Evolutionary conservation across 2,113 vertebrate genomes (phyloP).

Genomic region (Tapirus terrestris): DNA sequence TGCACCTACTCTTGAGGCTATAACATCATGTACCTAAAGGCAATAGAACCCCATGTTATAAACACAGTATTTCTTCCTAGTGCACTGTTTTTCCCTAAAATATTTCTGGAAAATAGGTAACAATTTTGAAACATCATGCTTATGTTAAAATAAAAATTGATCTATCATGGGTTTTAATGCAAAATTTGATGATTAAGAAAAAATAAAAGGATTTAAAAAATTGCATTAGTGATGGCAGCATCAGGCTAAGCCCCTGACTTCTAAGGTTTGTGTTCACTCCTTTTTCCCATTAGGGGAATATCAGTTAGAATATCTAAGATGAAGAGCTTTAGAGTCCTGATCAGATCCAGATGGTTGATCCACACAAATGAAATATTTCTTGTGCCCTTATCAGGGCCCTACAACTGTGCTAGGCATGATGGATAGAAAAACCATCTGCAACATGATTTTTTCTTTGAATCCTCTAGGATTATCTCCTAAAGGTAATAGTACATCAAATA

Average conservation of each 20-base stretch:
- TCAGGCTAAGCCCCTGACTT: not conserved
- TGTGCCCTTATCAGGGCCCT: not conserved
- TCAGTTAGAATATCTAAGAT: not conserved
- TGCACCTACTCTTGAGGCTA: not conserved
- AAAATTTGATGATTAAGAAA: slow-evolving; percentile 17
- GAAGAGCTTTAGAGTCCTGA: not conserved
- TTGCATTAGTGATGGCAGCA: not conserved
- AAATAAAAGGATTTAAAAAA: not conserved
- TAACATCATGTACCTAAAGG: not conserved
- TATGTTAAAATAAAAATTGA: not conserved
- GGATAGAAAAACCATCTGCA: not conserved
- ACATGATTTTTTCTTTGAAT: not conserved
- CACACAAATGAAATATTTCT: not conserved
- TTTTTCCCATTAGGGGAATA: not conserved
- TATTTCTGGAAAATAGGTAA: not conserved
- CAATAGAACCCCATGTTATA: not conserved
- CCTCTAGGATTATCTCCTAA: not conserved
- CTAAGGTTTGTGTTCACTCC: not conserved
- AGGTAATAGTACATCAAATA: not conserved
- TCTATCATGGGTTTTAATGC: not conserved
- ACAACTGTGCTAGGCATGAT: not conserved
- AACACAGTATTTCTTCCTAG: not conserved
- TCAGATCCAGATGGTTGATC: not conserved
- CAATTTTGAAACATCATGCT: not conserved
- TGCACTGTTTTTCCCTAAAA: not conserved